Conservation (phyloP, 2,797 vertebrate species). For the Limnodromus scolopaceus region DNA sequence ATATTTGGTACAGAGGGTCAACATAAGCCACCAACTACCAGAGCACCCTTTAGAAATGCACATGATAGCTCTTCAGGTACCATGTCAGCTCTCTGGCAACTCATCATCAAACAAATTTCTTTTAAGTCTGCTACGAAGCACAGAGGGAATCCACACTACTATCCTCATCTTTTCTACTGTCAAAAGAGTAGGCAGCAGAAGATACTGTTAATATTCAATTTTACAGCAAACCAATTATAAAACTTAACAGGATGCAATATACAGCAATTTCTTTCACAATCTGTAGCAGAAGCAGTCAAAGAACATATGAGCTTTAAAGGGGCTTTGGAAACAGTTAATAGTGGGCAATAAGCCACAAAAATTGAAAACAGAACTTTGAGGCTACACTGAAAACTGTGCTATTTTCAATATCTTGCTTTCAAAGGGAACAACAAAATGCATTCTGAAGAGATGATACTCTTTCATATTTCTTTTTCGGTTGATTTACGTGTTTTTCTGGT, state of each 20-base stretch:
- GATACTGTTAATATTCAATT: conserved; percentile 33
- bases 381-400: neutral
- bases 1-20: neutral
- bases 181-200: conserved; percentile 3
- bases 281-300: conserved; percentile 26
- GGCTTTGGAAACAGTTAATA: neutral
- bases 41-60: neutral
- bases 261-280: neutral
- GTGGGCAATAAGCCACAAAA: conserved; percentile 25
- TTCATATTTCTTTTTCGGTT: neutral
- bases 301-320: neutral
- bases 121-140: neutral
- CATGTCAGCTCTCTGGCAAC: neutral
- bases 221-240: conserved; percentile 9
- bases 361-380: conserved; percentile 50
- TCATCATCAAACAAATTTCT: neutral
- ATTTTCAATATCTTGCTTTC: conserved; percentile 22
- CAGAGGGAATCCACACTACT: neutral
- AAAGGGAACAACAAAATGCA: neutral
- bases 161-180: neutral
- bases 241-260: neutral
- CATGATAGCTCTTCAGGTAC: neutral
- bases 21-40: neutral
- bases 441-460: neutral
- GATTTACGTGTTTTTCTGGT: neutral